Evolutionary conservation across 2,888 invertebrate species (phyloP), one percentile per base, ranked within the genome.

Genomic region (Apodemia zela): DNA sequence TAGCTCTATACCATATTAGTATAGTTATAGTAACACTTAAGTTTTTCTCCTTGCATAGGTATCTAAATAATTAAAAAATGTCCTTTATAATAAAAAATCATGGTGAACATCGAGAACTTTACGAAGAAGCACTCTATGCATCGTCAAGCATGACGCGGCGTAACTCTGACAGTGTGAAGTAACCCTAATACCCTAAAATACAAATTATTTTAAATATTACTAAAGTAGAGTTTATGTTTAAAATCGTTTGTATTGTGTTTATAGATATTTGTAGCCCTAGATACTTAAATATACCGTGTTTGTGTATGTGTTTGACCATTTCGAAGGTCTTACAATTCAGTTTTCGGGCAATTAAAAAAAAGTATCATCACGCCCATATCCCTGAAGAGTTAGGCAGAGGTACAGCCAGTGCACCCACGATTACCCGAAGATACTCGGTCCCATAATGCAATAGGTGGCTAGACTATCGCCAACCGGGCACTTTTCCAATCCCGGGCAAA

Each of bases 121-220:
- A 64, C 17, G 69, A 78, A 78, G 76, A 76, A 71, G 78, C 68
- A 65, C 79, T 73, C 75, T 72, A 77, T 76, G 80, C 80, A 74
- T 71, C 68, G 71, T 70, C 65, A 69, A 75, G 79, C 81, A 73
- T 75, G 72, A 67, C 79, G 78, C 73, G 42, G 42, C 42, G 80
- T 78, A 79, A 79, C 72, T 64, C 66, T 62, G 62, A 62, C 67
- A 64, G 66, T 70, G 68, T 71, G 69, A 68, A 70, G 65, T 68
- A 68, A 70, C 70, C 67, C 65, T 69, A 65, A 69, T 59, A 51
- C 25, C 60, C 15, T 13, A 11, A 11, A 51, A 18, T 42, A 45
- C 45, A 63, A 1, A 59, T 61, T 15, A 69, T 67, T 63, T 59
- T 49, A 42, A 61, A 35, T 62, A 49, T 38, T 69, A 66, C 63